Evolutionary conservation across 1,140 invertebrate species (phyloP), one percentile per base, ranked within the genome.

Genomic region (Conus ventricosus): DNA sequence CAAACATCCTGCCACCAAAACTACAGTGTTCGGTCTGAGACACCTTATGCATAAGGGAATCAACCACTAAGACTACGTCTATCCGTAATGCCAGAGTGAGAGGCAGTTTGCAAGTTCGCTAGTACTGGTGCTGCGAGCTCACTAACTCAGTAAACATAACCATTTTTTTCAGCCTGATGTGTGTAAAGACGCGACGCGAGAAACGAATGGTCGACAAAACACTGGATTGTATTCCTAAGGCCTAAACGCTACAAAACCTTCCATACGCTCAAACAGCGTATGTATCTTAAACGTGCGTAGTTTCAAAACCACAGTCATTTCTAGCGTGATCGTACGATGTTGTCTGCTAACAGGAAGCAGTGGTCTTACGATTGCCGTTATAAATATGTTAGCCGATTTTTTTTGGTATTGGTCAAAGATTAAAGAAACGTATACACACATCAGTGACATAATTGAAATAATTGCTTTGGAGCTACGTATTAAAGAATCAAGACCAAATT

Each of bases 171-270:
- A 17, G 90, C 82, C 78, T 90, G 76, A 4, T 67, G 87, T 4
- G 91, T 92, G 90, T 94, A 94, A 17, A 94, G 84, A 82, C 89
- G 90, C n/a, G 86, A 84, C 54, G 88, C 85, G 23, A 93, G 80
- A 87, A 93, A 93, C 51, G 83, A 87, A 75, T 89, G 90, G 84
- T 91, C 90, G 60, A 91, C 67, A 85, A 93, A 94, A 82, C 92
- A 94, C 67, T 91, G 92, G 53, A 94, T 17, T 23, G 92, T 92
- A 88, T 94, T 84, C 92, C 93, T 87, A 94, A 86, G 15, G 92
- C 92, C 90, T 92, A 4, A 94, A 23, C 20, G 89, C 92, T 13
- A 94, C 91, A 83, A 94, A 88, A 85, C 89, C 91, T 93, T 90
- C 93, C 93, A 94, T 51, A 91, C 90, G 60, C 92, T 90, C 57